phyloP scores from a whole-genome alignment of 2,888 invertebrate species.

The Apotomis capreana region DNA sequence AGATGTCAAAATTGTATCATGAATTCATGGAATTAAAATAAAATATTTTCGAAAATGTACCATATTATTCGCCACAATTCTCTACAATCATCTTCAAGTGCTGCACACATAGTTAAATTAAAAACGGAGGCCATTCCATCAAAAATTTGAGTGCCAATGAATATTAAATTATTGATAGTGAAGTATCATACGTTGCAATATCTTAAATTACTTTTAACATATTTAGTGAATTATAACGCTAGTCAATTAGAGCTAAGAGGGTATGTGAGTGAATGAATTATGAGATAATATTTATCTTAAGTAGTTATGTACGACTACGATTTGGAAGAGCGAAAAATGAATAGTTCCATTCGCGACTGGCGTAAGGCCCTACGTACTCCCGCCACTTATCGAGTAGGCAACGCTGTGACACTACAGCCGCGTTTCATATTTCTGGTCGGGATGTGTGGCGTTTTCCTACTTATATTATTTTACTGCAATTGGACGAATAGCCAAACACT shows the following conservation, averaged over 20 bases:
- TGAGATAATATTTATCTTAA: slow-evolving; percentile 57
- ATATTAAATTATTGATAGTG: slow-evolving; percentile 10
- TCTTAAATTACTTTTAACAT: slow-evolving; percentile 21
- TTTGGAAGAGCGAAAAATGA: slow-evolving; percentile 77
- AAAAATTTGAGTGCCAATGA: slow-evolving; percentile 36
- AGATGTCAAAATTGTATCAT: slow-evolving; percentile 19
- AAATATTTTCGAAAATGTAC: slow-evolving; percentile 44
- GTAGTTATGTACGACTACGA: slow-evolving; percentile 77
- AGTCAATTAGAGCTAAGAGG: slow-evolving; percentile 38
- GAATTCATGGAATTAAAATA: slow-evolving; percentile 39
- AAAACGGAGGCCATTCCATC: slow-evolving; percentile 40
- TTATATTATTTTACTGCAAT: slow-evolving; percentile 87
- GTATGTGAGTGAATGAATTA: slow-evolving; percentile 49
- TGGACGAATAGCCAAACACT: slow-evolving; percentile 60
- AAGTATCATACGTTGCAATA: slow-evolving; percentile 21
- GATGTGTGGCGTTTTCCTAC: slow-evolving; percentile 85
- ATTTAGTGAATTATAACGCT: slow-evolving; percentile 36
- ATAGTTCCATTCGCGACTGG: slow-evolving; percentile 89
- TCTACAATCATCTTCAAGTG: slow-evolving; percentile 31
- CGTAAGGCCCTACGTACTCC: slow-evolving; percentile 93
- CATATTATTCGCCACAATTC: slow-evolving; percentile 44
- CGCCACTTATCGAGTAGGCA: slow-evolving; percentile 94
- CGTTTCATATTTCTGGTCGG: slow-evolving; percentile 88
- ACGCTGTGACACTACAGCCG: slow-evolving; percentile 92
- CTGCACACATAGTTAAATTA: slow-evolving; percentile 37